Conservation (phyloP, 2,888 invertebrate genomes). For the Erpobdella octoculata region DNA sequence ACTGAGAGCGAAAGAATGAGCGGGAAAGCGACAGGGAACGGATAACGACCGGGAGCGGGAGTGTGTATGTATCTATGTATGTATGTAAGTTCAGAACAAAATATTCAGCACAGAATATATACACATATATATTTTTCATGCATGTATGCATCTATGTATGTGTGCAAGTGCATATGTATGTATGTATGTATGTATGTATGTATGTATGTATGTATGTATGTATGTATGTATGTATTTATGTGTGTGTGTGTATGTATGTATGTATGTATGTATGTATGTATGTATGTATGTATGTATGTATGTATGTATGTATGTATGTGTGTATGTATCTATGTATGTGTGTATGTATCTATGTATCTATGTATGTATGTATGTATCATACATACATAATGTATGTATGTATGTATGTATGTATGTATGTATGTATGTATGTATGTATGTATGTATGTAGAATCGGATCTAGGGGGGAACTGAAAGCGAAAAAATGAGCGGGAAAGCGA, state of each 20-base stretch:
- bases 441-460: too few relatives aligned
- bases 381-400: too few relatives aligned
- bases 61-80: background rate
- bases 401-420: background rate
- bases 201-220: background rate
- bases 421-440: slow-evolving; percentile 55
- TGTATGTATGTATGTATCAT: background rate
- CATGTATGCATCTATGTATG: background rate
- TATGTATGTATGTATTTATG: background rate
- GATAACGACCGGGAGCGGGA: too few relatives aligned
- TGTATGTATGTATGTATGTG: background rate
- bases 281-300: slow-evolving; percentile 6
- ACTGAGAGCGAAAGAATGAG: too few relatives aligned
- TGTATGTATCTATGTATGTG: slow-evolving; percentile 1
- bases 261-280: slow-evolving; percentile 3
- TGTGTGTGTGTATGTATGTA: background rate
- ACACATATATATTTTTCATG: too few relatives aligned
- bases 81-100: background rate
- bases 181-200: background rate
- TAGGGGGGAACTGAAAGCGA: too few relatives aligned
- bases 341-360: slow-evolving; percentile 2
- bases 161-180: background rate
- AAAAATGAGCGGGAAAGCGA: too few relatives aligned
- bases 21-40: too few relatives aligned
- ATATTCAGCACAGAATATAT: too few relatives aligned